Base-by-base conservation (phyloP, 2,888 invertebrate genomes). In the Drosophila aldrichi region DNA sequence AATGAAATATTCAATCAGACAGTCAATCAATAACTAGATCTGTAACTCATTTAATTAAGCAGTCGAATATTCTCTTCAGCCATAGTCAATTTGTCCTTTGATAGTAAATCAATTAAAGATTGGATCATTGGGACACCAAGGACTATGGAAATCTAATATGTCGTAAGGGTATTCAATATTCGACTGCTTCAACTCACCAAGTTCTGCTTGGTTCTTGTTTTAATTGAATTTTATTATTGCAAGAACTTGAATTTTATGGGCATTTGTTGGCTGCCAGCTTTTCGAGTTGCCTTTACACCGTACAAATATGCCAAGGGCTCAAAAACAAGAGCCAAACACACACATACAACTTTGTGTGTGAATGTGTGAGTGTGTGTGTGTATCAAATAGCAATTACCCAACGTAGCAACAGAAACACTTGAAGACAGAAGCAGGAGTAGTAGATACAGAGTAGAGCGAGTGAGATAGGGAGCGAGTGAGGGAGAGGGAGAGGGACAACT, bases 381-480 rank as follows among this genome's bases (percentile, higher is more conserved):
- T 68, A 67, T 79, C 68, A 68, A 79, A 79, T 65, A 43, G 46
- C 79, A 76, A 79, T 79, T 74, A 68, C 60, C 41, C 38, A 61
- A 46, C 44, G 41, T 51, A 51, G 46, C 68, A 58, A 51, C 67
- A 66, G 20, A 36, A 18, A 38, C 36, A 44, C 66, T 54, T 38
- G 34, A 52, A 52, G 51, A 36, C 32, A 36, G 34, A 16, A 40
- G 25, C 20, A 14, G 18, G 34, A 22, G 20, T 1, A 36, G 29
- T 9, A 9, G 52, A 22, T 4, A 38, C 4, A 20, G 2, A 8
- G 34, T 9, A 9, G 22, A 10, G 38, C 1, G 16, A 10, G 55
- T 12, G 5, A 18, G 29, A 2, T 2, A 29, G 8, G 1, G 7
- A 29, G 2, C 1, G 29, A 3, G 7, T 8, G 29, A 32, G 20